These are phyloP conservation scores for Xestia rhomboidea DNA, from an alignment of 2,888 invertebrate species.

Conservation along the genomic window DNA sequence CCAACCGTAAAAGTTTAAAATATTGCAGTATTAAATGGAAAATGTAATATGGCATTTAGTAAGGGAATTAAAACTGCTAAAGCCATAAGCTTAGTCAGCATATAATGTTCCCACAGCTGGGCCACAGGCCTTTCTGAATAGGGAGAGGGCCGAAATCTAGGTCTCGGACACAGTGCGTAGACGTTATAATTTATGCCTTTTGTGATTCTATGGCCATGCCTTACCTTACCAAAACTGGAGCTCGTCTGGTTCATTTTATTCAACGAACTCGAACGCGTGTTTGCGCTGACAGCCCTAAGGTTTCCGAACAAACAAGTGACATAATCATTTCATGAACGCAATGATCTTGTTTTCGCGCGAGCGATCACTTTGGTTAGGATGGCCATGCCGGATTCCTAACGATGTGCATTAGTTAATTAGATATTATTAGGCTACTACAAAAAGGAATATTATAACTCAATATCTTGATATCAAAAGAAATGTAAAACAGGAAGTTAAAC, in stretches of 20 bases:
- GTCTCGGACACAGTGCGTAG: neutral
- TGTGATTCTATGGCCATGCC: neutral
- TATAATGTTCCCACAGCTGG: neutral
- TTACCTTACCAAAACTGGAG: neutral
- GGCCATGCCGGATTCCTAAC: neutral
- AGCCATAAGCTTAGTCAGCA: neutral
- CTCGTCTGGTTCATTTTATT: neutral
- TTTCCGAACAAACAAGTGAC: neutral
- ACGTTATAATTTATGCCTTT: neutral
- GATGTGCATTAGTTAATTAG: neutral
- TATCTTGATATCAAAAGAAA: neutral
- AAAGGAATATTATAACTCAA: neutral
- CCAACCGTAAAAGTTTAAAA: slow-evolving; percentile 41
- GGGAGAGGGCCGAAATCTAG: neutral
- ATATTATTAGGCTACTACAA: neutral
- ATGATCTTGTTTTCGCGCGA: neutral
- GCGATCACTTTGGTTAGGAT: neutral
- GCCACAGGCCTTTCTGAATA: neutral
- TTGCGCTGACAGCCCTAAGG: neutral
- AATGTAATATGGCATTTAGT: slow-evolving; percentile 8
- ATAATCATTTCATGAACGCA: neutral
- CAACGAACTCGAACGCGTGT: neutral
- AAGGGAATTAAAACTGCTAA: neutral
- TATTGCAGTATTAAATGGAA: slow-evolving; percentile 19
- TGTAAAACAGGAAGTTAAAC: slow-evolving; percentile 1